phyloP scores from a whole-genome alignment of 2,113 vertebrate species.

The Isurus oxyrinchus region DNA sequence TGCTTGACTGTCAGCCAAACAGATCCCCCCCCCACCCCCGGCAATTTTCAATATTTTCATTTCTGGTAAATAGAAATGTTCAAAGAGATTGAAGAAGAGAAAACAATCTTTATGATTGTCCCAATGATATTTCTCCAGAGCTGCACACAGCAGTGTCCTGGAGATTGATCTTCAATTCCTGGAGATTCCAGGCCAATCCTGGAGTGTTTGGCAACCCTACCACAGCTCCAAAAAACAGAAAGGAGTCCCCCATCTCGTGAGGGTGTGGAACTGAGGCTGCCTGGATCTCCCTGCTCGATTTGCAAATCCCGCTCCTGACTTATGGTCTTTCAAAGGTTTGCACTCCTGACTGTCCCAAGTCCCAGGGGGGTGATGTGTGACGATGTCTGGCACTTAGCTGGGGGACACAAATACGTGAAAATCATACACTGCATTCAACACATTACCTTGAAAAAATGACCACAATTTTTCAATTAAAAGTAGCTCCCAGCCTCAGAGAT shows the following conservation, averaged over 20 bases:
- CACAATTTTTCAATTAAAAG: not conserved
- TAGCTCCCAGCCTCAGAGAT: not conserved
- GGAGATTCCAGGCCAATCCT: too few species aligned
- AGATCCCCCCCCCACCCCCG: too few species aligned
- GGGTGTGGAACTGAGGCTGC: too few species aligned
- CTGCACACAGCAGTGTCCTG: too few species aligned
- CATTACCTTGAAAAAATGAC: not conserved
- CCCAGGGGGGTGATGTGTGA: not conserved
- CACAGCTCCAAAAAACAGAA: not conserved
- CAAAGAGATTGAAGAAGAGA: too few species aligned
- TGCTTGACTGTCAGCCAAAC: too few species aligned
- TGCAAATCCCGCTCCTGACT: not conserved
- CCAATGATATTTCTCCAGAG: too few species aligned
- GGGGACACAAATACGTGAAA: not conserved
- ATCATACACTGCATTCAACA: not conserved
- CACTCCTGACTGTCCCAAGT: not conserved
- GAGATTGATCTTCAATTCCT: too few species aligned
- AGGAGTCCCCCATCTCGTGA: not conserved
- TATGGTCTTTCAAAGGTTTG: not conserved
- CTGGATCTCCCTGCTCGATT: not conserved
- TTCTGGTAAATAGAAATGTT: too few species aligned
- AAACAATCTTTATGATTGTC: too few species aligned
- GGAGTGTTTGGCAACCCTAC: too few species aligned
- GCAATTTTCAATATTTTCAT: too few species aligned
- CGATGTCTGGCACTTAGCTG: not conserved